These are phyloP conservation scores for Asarcornis scutulata DNA, from an alignment of 2,113 vertebrate genomes.

Conservation along the genomic window DNA sequence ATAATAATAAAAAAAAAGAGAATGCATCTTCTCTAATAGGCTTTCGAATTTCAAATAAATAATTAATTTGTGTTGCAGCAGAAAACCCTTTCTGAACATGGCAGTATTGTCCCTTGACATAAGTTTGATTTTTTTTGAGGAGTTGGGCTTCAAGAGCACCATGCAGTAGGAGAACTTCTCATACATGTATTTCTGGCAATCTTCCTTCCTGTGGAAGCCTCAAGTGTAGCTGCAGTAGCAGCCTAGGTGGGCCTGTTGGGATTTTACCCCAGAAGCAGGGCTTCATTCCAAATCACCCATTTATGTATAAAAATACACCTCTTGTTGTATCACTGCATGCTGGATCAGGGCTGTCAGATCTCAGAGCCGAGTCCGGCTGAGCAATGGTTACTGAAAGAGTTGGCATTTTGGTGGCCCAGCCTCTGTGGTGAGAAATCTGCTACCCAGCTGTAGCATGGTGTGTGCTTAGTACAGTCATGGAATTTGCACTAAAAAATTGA, in stretches of 20 bases:
- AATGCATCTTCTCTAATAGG: background rate
- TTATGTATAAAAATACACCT: background rate
- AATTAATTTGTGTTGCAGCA: background rate
- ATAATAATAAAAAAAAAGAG: background rate
- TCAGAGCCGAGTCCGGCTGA: background rate
- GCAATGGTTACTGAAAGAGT: background rate
- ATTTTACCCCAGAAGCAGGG: background rate
- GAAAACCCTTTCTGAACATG: background rate
- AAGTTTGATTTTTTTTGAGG: background rate
- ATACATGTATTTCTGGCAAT: background rate
- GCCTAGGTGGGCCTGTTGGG: background rate
- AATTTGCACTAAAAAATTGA: background rate
- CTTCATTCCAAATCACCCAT: background rate
- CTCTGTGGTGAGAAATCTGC: background rate
- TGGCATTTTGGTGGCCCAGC: background rate
- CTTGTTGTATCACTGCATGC: background rate
- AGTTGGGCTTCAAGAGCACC: background rate
- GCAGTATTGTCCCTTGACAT: background rate
- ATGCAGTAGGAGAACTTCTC: fast-evolving
- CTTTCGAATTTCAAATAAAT: background rate
- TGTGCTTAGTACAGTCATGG: background rate
- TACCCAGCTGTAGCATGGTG: background rate
- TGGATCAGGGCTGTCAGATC: background rate
- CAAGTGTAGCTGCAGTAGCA: background rate
- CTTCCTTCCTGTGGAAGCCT: background rate